Conservation (phyloP, 2,113 vertebrate genomes). For the Onychorhynchus coronatus region DNA sequence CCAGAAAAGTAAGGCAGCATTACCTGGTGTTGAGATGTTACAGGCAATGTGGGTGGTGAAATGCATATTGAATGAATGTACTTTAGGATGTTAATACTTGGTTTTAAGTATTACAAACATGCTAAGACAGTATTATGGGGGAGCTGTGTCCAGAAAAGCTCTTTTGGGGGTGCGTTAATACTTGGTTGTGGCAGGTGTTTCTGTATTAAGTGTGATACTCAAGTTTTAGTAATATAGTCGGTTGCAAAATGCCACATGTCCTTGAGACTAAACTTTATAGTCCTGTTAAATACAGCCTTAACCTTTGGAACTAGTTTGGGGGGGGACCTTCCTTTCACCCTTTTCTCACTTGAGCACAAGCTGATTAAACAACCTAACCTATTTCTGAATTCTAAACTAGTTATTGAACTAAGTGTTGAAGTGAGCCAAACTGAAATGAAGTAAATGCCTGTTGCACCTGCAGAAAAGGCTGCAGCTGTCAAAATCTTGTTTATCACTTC, state of each 20-base stretch:
- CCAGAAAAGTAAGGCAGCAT: neutral
- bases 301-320: neutral
- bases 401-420: neutral
- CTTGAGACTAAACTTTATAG: neutral
- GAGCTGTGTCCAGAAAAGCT: neutral
- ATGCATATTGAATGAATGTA: neutral
- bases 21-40: neutral
- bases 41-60: neutral
- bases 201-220: neutral
- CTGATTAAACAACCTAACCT: neutral
- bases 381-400: neutral
- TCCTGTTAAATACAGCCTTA: neutral
- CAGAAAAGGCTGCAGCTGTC: constrained; percentile 32
- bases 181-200: neutral
- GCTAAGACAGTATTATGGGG: neutral
- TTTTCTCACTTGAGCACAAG: neutral
- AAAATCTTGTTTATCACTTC: constrained; percentile 8
- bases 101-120: neutral
- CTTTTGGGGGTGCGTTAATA: neutral
- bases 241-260: neutral
- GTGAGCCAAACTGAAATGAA: neutral
- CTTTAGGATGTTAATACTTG: neutral
- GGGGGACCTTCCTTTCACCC: neutral
- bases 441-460: constrained; percentile 26
- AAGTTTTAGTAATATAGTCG: neutral